phyloP scores from a whole-genome alignment of 2,888 invertebrate species.

The Ophioninae sp. region DNA sequence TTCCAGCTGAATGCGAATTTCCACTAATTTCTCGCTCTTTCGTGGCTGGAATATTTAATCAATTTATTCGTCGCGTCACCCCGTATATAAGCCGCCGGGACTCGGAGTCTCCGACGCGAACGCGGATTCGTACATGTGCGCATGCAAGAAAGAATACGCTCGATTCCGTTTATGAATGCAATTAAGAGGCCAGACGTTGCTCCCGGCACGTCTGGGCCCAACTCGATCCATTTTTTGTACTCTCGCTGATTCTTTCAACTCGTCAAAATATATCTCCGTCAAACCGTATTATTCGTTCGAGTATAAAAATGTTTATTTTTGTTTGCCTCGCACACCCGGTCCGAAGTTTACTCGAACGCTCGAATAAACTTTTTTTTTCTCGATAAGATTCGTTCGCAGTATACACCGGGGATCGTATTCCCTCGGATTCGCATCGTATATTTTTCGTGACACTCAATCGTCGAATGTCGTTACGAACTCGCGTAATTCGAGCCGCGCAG shows the following conservation, averaged over 20 bases:
- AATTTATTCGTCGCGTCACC: neutral
- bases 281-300: neutral
- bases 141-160: slow-evolving; percentile 33
- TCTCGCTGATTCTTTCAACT: slow-evolving; percentile 6
- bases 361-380: neutral
- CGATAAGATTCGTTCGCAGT: neutral
- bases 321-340: neutral
- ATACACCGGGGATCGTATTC: neutral
- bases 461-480: slow-evolving; percentile 42
- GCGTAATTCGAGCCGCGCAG: slow-evolving; percentile 65
- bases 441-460: slow-evolving; percentile 11
- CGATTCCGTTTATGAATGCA: slow-evolving; percentile 70
- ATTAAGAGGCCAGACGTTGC: slow-evolving; percentile 75
- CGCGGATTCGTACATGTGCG: neutral
- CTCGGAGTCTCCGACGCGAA: neutral
- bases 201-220: slow-evolving; percentile 69
- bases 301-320: neutral
- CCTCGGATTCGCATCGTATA: slow-evolving; percentile 2
- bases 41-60: neutral
- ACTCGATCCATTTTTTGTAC: slow-evolving; percentile 69
- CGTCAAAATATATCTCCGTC: neutral
- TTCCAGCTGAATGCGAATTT: neutral
- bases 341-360: neutral
- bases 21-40: neutral
- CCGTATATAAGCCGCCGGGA: neutral